Evolutionary conservation across 2,888 invertebrate genomes (phyloP).

Genomic region (Agrochola lychnidis): DNA sequence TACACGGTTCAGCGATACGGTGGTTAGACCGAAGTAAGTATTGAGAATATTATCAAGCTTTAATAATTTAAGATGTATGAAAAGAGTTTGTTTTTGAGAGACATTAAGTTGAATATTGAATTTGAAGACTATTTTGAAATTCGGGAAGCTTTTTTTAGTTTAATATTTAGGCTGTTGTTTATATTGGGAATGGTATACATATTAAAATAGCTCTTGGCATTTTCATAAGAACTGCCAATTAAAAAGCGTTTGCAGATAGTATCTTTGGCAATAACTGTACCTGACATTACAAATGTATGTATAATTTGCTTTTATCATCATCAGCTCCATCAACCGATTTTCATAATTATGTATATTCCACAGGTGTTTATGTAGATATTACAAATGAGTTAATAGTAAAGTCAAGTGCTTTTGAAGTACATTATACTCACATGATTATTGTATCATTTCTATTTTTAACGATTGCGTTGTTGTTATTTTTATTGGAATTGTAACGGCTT

Average conservation of each 20-base stretch:
- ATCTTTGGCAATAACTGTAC: neutral
- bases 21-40: constrained; percentile 97
- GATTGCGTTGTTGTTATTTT: constrained; percentile 55
- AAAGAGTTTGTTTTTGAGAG: constrained; percentile 26
- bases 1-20: constrained; percentile 98
- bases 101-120: constrained; percentile 5
- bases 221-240: neutral
- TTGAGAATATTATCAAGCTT: neutral
- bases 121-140: neutral
- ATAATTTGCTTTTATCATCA: neutral
- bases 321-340: neutral
- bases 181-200: too few relatives aligned
- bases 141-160: too few relatives aligned
- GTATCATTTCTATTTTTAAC: constrained; percentile 67
- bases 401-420: constrained; percentile 23
- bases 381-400: neutral
- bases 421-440: constrained; percentile 17
- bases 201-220: too few relatives aligned
- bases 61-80: neutral
- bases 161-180: neutral
- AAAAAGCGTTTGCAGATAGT: neutral
- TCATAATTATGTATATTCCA: neutral
- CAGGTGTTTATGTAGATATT: neutral
- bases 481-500: constrained; percentile 34
- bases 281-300: too few relatives aligned